These are phyloP conservation scores for Trilocha varians DNA, from an alignment of 2,888 invertebrate species.

Conservation along the genomic window DNA sequence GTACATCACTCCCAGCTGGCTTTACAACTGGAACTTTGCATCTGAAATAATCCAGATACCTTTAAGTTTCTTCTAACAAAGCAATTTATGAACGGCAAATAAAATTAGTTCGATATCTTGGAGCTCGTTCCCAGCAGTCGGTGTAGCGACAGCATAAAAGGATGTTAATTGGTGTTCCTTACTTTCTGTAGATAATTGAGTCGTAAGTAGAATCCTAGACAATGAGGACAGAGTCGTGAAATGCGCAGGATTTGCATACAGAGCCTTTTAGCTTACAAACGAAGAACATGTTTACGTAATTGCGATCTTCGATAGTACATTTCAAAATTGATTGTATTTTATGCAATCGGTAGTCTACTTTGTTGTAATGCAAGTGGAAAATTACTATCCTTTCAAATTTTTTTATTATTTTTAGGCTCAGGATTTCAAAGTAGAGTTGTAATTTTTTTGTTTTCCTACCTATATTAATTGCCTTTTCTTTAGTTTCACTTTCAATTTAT, in stretches of 20 bases:
- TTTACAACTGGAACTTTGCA: constrained; percentile 12
- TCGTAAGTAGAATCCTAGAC: constrained; percentile 47
- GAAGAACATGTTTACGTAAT: constrained; percentile 1
- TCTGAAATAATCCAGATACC: constrained; percentile 2
- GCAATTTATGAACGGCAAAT: constrained; percentile 4
- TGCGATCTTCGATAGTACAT: no score
- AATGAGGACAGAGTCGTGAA: constrained; percentile 38
- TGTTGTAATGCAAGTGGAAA: no score
- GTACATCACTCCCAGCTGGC: constrained; percentile 33
- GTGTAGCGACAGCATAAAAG: constrained; percentile 43
- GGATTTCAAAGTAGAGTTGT: no score
- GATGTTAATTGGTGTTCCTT: constrained; percentile 59
- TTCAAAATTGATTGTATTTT: no score
- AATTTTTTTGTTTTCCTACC: no score
- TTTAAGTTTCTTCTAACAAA: constrained; percentile 4
- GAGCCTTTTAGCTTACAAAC: constrained; percentile 29
- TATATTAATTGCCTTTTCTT: no score
- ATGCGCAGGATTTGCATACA: constrained; percentile 44
- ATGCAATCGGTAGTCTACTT: no score
- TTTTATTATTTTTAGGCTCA: no score
- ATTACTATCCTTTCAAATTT: no score
- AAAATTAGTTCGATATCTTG: constrained; percentile 11
- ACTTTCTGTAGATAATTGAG: constrained; percentile 55
- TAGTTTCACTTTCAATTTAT: no score
- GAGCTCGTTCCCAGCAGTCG: constrained; percentile 28